These are phyloP conservation scores for Meloidogyne hapla DNA, from an alignment of 1,140 invertebrate genomes.

Conservation along the genomic window DNA sequence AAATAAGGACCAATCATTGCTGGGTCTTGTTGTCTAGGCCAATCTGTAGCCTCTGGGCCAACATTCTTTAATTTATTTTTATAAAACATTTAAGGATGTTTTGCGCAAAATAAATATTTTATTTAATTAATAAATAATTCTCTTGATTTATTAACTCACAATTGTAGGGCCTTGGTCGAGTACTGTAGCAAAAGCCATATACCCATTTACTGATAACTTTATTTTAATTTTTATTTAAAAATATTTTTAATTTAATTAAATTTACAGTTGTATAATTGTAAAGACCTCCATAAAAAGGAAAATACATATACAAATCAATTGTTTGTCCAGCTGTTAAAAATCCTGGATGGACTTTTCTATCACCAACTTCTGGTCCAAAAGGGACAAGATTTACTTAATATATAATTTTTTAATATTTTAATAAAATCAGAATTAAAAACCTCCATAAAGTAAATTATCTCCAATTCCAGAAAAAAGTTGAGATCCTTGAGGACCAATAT, in stretches of 20 bases:
- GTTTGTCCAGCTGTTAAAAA: slow-evolving; percentile 62
- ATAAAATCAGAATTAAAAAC: slow-evolving; percentile 27
- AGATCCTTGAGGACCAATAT: slow-evolving; percentile 29
- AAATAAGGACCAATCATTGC: slow-evolving; percentile 64
- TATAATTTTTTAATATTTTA: neutral
- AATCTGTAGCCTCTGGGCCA: slow-evolving; percentile 62
- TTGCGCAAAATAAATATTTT: too few species aligned
- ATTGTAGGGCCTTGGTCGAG: slow-evolving; percentile 63
- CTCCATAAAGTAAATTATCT: slow-evolving; percentile 50
- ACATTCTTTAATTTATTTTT: slow-evolving; percentile 49
- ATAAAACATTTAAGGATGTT: too few species aligned
- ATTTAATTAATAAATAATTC: too few species aligned
- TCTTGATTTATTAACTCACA: too few species aligned
- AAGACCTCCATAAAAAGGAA: slow-evolving; percentile 63
- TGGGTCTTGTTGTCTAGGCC: slow-evolving; percentile 62
- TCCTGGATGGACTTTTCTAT: slow-evolving; percentile 60
- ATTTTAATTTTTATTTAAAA: too few species aligned
- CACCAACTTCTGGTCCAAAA: slow-evolving; percentile 53
- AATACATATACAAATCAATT: slow-evolving; percentile 62
- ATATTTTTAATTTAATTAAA: slow-evolving; percentile 25
- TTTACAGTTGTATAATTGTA: slow-evolving; percentile 64
- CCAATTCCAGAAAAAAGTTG: slow-evolving; percentile 53
- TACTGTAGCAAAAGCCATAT: slow-evolving; percentile 63
- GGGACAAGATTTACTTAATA: slow-evolving; percentile 49
- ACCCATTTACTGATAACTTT: slow-evolving; percentile 64